phyloP scores from a whole-genome alignment of 2,797 vertebrate genomes.

The Odontamblyopus rebecca region DNA sequence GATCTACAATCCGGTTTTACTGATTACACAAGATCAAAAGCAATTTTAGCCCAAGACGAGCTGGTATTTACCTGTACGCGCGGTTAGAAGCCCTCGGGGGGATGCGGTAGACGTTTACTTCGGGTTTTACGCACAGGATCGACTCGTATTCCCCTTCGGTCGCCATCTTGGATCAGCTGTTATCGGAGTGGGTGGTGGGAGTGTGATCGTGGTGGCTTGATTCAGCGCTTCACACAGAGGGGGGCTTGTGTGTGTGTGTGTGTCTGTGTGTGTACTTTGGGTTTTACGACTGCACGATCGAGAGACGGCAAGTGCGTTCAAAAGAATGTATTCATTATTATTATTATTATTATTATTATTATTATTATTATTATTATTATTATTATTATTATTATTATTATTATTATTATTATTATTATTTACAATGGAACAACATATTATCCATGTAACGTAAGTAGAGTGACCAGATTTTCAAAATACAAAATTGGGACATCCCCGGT shows the following conservation, averaged over 20 bases:
- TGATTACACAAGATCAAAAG: not conserved
- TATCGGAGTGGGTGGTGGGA: conserved; percentile 59
- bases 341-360: too few species aligned
- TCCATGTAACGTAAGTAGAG: too few species aligned
- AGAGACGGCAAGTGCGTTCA: not conserved
- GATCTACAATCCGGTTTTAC: not conserved
- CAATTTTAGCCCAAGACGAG: not conserved
- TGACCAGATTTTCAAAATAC: too few species aligned
- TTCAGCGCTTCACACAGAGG: conserved; percentile 22
- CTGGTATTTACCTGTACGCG: conserved; percentile 86
- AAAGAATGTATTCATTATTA: not conserved
- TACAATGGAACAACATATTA: too few species aligned
- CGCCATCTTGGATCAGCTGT: conserved; percentile 80
- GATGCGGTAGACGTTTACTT: conserved; percentile 91
- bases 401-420: too few species aligned
- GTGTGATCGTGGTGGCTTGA: conserved; percentile 57
- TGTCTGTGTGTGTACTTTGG: not conserved
- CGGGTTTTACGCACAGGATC: conserved; percentile 89
- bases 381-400: too few species aligned
- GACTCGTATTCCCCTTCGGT: conserved; percentile 90
- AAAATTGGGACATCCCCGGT: too few species aligned
- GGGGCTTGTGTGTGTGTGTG: not conserved
- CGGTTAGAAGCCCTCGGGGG: conserved; percentile 92
- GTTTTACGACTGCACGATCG: conserved; percentile 7
- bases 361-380: too few species aligned